These are phyloP conservation scores for Lithophane ornitopus DNA, from an alignment of 2,888 invertebrate species.

Conservation along the genomic window DNA sequence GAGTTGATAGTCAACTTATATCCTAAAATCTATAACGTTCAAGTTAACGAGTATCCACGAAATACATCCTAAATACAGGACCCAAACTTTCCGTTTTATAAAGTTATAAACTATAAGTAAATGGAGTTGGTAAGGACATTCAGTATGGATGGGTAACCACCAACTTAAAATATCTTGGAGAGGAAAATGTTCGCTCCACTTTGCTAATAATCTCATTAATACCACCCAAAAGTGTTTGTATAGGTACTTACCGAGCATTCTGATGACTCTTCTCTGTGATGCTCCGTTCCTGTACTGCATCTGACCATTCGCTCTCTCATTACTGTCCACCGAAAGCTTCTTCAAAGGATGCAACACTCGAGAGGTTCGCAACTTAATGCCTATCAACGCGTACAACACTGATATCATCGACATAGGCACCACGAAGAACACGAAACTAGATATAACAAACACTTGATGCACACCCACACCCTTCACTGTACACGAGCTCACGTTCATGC, in stretches of 20 bases:
- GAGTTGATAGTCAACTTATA: neutral
- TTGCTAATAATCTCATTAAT: neutral
- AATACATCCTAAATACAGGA: neutral
- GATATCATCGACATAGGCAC: conserved; percentile 96
- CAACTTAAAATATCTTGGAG: neutral
- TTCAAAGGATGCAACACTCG: conserved; percentile 91
- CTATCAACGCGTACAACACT: conserved; percentile 95
- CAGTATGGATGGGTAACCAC: neutral
- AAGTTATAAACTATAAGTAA: conserved; percentile 13
- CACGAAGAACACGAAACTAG: conserved; percentile 95
- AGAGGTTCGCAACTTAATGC: conserved; percentile 93
- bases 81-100: neutral
- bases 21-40: neutral
- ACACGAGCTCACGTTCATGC: conserved; percentile 89
- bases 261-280: conserved; percentile 92
- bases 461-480: conserved; percentile 91
- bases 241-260: conserved; percentile 94
- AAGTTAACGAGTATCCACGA: neutral
- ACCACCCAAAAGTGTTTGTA: neutral
- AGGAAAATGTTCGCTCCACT: conserved; percentile 3
- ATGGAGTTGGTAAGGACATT: neutral
- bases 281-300: conserved; percentile 90
- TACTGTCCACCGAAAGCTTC: conserved; percentile 88
- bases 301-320: conserved; percentile 78
- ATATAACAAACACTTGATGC: conserved; percentile 94